Percentiles rank a stretch among this genome's conserved stretches.
phyloP scores from a whole-genome alignment of 2,888 invertebrate species.

The Zhuqinia jingwanae region DNA sequence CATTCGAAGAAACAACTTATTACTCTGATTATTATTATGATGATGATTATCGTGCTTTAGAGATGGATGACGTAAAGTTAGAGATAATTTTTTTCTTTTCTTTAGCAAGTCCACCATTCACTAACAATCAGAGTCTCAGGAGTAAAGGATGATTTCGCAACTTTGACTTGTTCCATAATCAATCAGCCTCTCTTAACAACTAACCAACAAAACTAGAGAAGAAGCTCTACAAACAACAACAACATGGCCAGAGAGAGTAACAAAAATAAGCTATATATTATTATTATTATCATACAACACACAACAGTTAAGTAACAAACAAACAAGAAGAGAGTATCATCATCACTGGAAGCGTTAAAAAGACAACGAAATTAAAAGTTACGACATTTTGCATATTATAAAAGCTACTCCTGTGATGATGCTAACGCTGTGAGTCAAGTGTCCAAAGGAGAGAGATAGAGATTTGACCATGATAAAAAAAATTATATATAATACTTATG shows the following conservation, averaged over 20 bases:
- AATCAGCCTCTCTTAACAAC: constrained; percentile 21
- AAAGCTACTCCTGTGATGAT: too few relatives aligned
- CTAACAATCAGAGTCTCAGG: neutral
- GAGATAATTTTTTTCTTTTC: neutral
- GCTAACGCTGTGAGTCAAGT: too few relatives aligned
- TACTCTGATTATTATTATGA: neutral
- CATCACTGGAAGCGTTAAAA: neutral
- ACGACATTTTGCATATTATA: too few relatives aligned
- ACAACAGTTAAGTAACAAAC: neutral
- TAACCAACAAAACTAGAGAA: neutral
- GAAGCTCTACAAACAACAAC: constrained; percentile 7
- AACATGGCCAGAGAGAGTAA: too few relatives aligned
- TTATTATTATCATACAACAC: neutral
- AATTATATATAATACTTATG: too few relatives aligned
- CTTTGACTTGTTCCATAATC: constrained; percentile 24
- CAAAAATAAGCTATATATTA: too few relatives aligned
- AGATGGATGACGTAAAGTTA: neutral
- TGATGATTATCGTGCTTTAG: too few relatives aligned
- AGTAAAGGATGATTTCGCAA: constrained; percentile 25
- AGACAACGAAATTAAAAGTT: constrained; percentile 16
- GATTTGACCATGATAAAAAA: too few relatives aligned
- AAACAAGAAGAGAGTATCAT: too few relatives aligned
- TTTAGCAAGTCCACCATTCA: too few relatives aligned
- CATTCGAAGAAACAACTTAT: constrained; percentile 26
- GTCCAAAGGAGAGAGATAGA: too few relatives aligned